Base-by-base conservation (phyloP, 2,797 vertebrate species). In the Phalloptychus januarius region DNA sequence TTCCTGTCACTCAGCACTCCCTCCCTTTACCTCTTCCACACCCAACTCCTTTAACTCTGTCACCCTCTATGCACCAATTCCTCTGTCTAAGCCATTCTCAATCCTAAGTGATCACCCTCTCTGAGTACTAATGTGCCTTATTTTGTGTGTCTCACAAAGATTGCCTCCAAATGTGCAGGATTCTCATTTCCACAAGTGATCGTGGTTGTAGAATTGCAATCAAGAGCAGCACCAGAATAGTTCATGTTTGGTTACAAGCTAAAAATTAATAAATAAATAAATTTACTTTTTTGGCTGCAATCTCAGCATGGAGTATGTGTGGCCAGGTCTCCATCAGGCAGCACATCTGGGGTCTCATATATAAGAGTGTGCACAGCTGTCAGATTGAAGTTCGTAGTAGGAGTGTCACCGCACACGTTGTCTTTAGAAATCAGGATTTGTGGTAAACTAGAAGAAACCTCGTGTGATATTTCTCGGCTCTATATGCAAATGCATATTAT, bases 31-130 rank as follows among this genome's bases (percentile, higher is more conserved):
- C 83, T 75, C 82, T 71, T 78, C 74, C 48, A 70, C 83, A 74
- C 75, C 72, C 73, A 75, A n/a, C 50, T 78, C 71, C 86, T 83
- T 83, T 86, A 83, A 83, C 89, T 79, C 82, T 52, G 85, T 85
- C 89, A 78, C 81, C 85, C 81, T 87, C 84, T 40, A 82, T 88
- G 84, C 89, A 88, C 84, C 81, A 63, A 87, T 74, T 88, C 83
- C 75, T 87, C 81, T 79, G 83, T 88, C 86, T 84, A 71, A 91
- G 85, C 74, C 84, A 70, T 86, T 84, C 77, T 28, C 82, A 46
- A 48, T 82, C 79, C 77, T 81, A 77, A 69, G 28, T 46, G 6
- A 78, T 70, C 48, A 72, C 71, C 74, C 70, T 67, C 74, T 54
- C 87, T 63, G 44, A 69, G 79, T 78, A 80, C 84, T 36, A 80